Percentiles rank a stretch among this genome's conserved stretches.
Evolutionary conservation across 2,797 vertebrate species (phyloP).

Genomic region (Agapornis canus): DNA sequence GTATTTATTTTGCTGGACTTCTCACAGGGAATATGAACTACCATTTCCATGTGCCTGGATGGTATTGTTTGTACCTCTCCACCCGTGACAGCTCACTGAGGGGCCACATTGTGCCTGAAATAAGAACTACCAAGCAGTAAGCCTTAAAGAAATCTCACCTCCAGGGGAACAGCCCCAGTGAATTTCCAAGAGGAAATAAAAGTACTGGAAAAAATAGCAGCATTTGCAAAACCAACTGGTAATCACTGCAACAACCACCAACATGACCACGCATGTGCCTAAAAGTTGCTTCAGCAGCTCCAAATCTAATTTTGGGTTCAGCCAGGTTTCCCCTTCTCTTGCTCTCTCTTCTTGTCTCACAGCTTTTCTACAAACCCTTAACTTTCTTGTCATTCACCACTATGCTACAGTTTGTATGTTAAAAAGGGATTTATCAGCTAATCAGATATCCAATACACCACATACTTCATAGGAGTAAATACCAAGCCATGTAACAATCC

Average conservation of each 20-base stretch:
- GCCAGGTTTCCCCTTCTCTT: not conserved
- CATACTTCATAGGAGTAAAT: not conserved
- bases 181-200: not conserved
- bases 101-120: not conserved
- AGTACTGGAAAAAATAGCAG: not conserved
- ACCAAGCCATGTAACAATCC: not conserved
- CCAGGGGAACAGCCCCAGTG: not conserved
- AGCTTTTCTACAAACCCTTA: not conserved
- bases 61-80: slow-evolving; percentile 35
- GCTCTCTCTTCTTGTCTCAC: not conserved
- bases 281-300: not conserved
- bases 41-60: not conserved
- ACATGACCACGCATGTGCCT: not conserved
- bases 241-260: not conserved
- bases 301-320: not conserved
- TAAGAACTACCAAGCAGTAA: not conserved
- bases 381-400: not conserved
- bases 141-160: slow-evolving; percentile 16
- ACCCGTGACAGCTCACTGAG: slow-evolving; percentile 41
- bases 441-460: not conserved
- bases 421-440: not conserved
- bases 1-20: not conserved
- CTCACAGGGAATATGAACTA: not conserved
- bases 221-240: not conserved
- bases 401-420: not conserved